Base-by-base conservation (phyloP, 1,140 invertebrate species). In the Micrasema minimum region DNA sequence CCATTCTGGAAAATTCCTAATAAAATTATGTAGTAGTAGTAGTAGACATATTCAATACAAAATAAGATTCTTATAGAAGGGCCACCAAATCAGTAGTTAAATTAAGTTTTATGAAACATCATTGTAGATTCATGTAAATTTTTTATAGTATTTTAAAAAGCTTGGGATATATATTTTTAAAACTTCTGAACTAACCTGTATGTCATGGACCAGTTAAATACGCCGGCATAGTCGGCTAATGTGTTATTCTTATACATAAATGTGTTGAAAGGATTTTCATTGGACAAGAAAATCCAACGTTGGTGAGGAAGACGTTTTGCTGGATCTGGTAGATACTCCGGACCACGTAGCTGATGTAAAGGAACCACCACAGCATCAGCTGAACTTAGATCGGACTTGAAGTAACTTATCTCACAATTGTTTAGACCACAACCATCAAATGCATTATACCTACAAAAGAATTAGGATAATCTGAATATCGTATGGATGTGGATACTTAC, bases 161-260 rank as follows among this genome's bases (percentile, higher is more conserved):
- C n/a, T n/a, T n/a, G n/a, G n/a, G n/a, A n/a, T n/a, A n/a, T n/a
- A n/a, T n/a, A n/a, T n/a, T n/a, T n/a, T n/a, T n/a, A n/a, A n/a
- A n/a, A n/a, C n/a, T n/a, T n/a, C n/a, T n/a, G n/a, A 16, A 45
- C n/a, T 70, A 74, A 80, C 76, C 86, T 81, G 75, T 91, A 93
- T 1, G 87, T 89, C 91, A 93, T 92, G 1, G 91, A 91, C 90
- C 90, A 91, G 74, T 92, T 91, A 76, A 92, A 90, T 2, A 87
- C 16, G 2, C 82, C 82, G 67, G 87, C 81, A 68, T 87, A 90
- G 16, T 83, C 75, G 14, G 77, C 77, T 18, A 75, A 73, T 64
- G 78, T 77, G 9, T 68, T 55, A 7, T 57, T 50, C 41, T 79
- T 76, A 23, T 77, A 53, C 7, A 86, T 57, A 75, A 88, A 88